A percentile compares a stretch with the other conserved stretches of the same genome.
Evolutionary conservation across 2,797 vertebrate species (phyloP).

Genomic region (Chelonia mydas): DNA sequence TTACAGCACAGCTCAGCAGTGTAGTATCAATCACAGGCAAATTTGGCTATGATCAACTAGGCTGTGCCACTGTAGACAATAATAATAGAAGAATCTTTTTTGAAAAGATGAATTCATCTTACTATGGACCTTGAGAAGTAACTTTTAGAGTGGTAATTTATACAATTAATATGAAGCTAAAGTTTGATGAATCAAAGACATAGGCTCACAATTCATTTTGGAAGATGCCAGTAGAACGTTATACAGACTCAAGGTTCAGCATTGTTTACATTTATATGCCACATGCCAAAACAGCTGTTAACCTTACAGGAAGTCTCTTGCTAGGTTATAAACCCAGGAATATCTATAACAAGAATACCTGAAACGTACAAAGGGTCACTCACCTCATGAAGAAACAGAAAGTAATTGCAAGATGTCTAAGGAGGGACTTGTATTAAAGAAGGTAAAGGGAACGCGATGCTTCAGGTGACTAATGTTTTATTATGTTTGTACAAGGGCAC

Average conservation of each 20-base stretch:
- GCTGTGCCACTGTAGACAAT: background rate
- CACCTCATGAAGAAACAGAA: conserved; percentile 58
- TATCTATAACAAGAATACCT: conserved; percentile 57
- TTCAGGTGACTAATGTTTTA: conserved; percentile 49
- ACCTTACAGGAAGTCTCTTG: conserved; percentile 27
- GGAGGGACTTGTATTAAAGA: conserved; percentile 32
- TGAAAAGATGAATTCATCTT: accelerated
- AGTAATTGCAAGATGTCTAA: conserved; percentile 46
- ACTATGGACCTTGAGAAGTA: background rate
- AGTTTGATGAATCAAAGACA: background rate
- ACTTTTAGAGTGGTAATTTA: background rate
- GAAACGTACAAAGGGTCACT: conserved; percentile 58
- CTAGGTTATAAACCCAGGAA: conserved; percentile 33
- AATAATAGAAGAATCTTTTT: accelerated
- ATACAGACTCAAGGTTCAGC: accelerated
- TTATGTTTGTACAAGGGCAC: background rate
- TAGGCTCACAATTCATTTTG: background rate
- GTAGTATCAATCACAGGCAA: background rate
- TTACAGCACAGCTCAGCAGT: background rate
- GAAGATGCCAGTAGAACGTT: background rate
- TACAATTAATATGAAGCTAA: background rate
- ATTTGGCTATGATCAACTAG: background rate
- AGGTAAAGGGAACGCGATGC: conserved; percentile 48
- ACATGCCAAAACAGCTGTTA: background rate
- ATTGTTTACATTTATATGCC: background rate